Evolutionary conservation across 2,888 invertebrate species (phyloP).

Genomic region (Metacarcinus magister): DNA sequence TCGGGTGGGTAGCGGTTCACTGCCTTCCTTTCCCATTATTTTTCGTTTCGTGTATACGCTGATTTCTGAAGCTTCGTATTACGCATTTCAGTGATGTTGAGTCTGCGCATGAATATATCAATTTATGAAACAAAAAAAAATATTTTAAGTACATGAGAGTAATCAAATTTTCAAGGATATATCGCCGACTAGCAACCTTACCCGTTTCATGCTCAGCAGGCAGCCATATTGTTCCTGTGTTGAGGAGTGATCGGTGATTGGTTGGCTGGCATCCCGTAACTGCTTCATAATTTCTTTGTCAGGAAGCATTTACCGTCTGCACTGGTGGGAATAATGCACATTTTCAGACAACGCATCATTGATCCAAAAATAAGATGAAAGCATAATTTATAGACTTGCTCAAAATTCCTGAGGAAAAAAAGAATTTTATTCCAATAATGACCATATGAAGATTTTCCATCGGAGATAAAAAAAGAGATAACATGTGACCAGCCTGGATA

Average conservation of each 20-base stretch:
- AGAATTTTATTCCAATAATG: background rate
- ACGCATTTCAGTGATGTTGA: background rate
- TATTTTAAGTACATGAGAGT: background rate
- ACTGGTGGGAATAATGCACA: background rate
- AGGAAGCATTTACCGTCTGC: conserved; percentile 63
- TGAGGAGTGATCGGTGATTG: conserved; percentile 70
- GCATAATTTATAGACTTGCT: background rate
- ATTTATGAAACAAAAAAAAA: background rate
- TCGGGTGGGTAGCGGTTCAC: conserved; percentile 34
- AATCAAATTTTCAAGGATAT: background rate
- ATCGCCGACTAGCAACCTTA: background rate
- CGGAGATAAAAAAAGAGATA: conserved; percentile 73
- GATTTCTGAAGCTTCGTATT: background rate
- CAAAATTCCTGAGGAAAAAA: background rate
- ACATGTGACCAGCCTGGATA: conserved; percentile 62
- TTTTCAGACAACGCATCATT: background rate
- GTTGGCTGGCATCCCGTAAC: conserved; percentile 67
- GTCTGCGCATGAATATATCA: background rate
- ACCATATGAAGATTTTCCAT: conserved; percentile 56
- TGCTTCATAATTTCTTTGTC: conserved; percentile 73
- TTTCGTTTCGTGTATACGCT: background rate
- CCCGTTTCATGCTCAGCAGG: conserved; percentile 42
- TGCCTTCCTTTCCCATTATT: background rate
- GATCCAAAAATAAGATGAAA: background rate
- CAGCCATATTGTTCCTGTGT: conserved; percentile 73